Base-by-base conservation (phyloP, 1,140 invertebrate genomes). In the Brachionus koreanus region DNA sequence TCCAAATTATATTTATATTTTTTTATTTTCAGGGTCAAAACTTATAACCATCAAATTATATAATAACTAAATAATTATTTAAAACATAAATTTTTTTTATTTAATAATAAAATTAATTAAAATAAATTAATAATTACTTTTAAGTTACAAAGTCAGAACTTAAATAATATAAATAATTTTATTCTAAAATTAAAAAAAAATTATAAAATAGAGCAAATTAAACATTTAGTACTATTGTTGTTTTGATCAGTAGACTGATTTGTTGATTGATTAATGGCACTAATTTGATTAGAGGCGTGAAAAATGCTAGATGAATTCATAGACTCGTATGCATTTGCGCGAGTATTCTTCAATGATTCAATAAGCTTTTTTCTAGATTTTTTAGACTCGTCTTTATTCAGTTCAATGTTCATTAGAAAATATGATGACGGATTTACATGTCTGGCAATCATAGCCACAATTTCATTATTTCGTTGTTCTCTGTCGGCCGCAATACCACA, bases 401-500 rank as follows among this genome's bases (percentile, higher is more conserved):
- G 35, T 43, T 79, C 76, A 35, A 79, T 79, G 25, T 42, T 65
- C 76, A 79, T 79, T 23, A 79, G 33, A 65, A 79, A 79, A 79
- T 79, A 79, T 16, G 76, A 79, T 42, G 76, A 79, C 12, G 76
- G 76, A 57, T 82, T 72, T 12, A 65, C 49, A 72, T 82, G 43
- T 46, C 65, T 19, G 25, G 81, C n/a, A 12, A 72, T 46, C 43
- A 72, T 52, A 7, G 65, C 84, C 9, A 88, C 82, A 9, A 90
- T 89, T 83, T 89, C 88, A 42, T 85, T 84, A 83, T 89, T 89
- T 82, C 88, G 86, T 77, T 87, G 86, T 57, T 88, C 86, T 46
- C 87, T 85, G 83, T 90, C 89, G 35, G 87, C 88, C 81, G 88
- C 86, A n/a, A 86, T 85, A 52, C 89, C 89, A 19, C 86, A 87